Conservation (phyloP, 1,140 invertebrate genomes). For the Camponotus vicinus region DNA sequence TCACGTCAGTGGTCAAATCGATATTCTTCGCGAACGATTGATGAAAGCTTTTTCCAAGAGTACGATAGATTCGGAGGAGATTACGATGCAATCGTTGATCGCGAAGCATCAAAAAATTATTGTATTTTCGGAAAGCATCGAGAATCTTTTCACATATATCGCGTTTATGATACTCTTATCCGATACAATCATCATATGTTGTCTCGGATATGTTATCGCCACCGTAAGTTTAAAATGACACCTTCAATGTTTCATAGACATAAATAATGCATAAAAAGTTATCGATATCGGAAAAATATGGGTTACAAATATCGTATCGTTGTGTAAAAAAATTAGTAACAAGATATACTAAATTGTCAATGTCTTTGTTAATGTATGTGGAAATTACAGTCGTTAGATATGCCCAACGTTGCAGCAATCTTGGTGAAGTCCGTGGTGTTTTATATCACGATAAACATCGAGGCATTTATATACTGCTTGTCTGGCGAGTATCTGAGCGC, state of each 20-base stretch:
- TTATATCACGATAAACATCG: slow-evolving; percentile 30
- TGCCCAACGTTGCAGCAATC: background rate
- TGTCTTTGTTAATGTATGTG: background rate
- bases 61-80: background rate
- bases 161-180: slow-evolving; percentile 39
- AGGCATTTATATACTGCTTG: slow-evolving; percentile 52
- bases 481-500: slow-evolving; percentile 51
- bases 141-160: slow-evolving; percentile 15
- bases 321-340: background rate
- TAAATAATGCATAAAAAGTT: background rate
- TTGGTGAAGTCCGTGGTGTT: slow-evolving; percentile 14
- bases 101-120: slow-evolving; percentile 18
- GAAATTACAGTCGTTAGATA: slow-evolving; percentile 25
- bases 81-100: background rate
- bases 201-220: slow-evolving; percentile 36
- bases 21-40: slow-evolving; percentile 38
- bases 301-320: background rate
- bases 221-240: slow-evolving; percentile 22
- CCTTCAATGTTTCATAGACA: background rate
- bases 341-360: background rate
- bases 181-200: slow-evolving; percentile 53
- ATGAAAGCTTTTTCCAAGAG: slow-evolving; percentile 13
- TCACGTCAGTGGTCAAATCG: slow-evolving; percentile 50
- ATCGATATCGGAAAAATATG: background rate
- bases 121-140: slow-evolving; percentile 2